Conservation (phyloP, 2,888 invertebrate species). For the Cosmorhoe ocellata region DNA sequence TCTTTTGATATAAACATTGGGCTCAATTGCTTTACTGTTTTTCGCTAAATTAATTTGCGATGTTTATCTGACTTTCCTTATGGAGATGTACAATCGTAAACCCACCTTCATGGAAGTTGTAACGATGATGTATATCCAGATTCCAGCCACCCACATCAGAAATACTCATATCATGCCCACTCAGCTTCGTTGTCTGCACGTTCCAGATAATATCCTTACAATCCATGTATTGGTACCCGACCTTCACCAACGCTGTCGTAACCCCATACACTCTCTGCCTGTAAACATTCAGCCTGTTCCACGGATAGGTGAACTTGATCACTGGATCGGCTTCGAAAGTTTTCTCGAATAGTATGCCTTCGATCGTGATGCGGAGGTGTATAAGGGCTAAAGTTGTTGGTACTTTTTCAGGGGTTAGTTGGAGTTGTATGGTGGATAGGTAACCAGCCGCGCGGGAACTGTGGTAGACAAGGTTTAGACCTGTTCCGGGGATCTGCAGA, state of each 20-base stretch:
- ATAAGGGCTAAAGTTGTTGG: conserved; percentile 92
- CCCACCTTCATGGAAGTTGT: conserved; percentile 97
- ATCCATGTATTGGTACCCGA: conserved; percentile 97
- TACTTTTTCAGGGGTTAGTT: conserved; percentile 92
- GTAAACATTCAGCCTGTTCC: conserved; percentile 98
- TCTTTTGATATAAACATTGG: no score
- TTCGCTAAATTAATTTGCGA: no score
- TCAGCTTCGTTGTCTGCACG: conserved; percentile 95
- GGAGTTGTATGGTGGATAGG: conserved; percentile 94
- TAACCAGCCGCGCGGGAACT: conserved; percentile 97
- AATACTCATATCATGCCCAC: conserved; percentile 98
- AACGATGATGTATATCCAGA: conserved; percentile 97
- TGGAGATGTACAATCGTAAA: no score
- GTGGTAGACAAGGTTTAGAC: conserved; percentile 97
- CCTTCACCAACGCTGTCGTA: conserved; percentile 96
- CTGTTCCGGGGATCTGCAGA: conserved; percentile 95
- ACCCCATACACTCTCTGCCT: conserved; percentile 98
- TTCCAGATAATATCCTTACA: conserved; percentile 98
- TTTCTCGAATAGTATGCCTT: conserved; percentile 96
- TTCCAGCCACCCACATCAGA: conserved; percentile 99
- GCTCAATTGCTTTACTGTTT: no score
- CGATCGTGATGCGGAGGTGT: conserved; percentile 95
- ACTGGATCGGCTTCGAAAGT: conserved; percentile 98
- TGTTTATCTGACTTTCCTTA: no score
- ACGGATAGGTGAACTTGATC: conserved; percentile 98